Base-by-base conservation (phyloP, 2,888 invertebrate species). In the Cenopis cana region DNA sequence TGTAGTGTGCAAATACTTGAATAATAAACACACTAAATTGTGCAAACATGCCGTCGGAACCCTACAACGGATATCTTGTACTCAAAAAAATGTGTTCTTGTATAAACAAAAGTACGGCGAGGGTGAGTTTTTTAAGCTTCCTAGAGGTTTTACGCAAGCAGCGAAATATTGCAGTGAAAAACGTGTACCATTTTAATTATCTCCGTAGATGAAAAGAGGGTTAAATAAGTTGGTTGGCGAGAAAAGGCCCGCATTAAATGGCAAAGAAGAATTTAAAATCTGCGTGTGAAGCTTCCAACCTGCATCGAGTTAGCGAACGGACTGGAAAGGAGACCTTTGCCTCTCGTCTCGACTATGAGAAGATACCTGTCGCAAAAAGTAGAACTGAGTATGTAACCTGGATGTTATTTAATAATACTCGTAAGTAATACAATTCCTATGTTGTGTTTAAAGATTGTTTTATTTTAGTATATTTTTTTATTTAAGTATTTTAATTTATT, bases 11-110 rank as follows among this genome's bases (percentile, higher is more conserved):
- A 74, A 74, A 74, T 74, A 74, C 72, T 72, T 68, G 81, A 80
- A 86, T 83, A 83, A 85, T 84, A 86, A 85, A 86, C 82, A 82
- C 75, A 81, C 80, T 79, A 83, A 85, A 85, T 82, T 85, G 83
- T 82, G 79, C 84, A 88, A 89, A 89, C 85, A 87, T 70, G 59
- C 55, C 46, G 60, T 36, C 61, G 67, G 67, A 61, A 61, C 67
- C 67, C 71, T 67, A 55, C 70, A 33, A 55, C 41, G 55, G 54
- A 49, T 70, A 71, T 66, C 65, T 70, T 60, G 66, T 60, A 60
- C 71, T 67, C 71, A 71, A 71, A 71, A n/a, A 70, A 70, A 50
- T 67, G 50, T 71, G 24, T 71, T 55, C 66, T 36, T 29, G 38
- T 50, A 55, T 55, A 67, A 71, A 71, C 56, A 71, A 61, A 64